phyloP scores from a whole-genome alignment of 2,888 invertebrate species.

The Drosophila quasianomalipes region DNA sequence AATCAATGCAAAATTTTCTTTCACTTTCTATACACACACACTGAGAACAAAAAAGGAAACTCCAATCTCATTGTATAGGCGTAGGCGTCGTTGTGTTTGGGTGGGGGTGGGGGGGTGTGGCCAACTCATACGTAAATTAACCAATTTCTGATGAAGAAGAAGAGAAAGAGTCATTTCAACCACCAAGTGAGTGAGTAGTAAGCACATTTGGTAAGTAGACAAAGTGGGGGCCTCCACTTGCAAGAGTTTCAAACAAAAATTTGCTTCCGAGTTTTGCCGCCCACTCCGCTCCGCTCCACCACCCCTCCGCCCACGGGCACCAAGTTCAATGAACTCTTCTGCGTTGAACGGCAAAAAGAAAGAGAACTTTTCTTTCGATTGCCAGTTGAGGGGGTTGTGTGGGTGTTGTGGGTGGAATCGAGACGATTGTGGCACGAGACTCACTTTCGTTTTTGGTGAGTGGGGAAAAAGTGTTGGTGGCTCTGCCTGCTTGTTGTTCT shows the following conservation, averaged over 20 bases:
- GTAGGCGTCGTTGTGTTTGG: conserved; percentile 3
- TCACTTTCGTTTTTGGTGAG: conserved; percentile 69
- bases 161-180: not conserved
- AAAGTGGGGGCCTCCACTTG: conserved; percentile 46
- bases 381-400: conserved; percentile 6
- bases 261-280: conserved; percentile 48
- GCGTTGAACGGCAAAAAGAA: conserved; percentile 31
- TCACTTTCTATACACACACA: not conserved
- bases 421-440: conserved; percentile 36
- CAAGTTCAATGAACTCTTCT: conserved; percentile 69
- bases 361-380: conserved; percentile 35
- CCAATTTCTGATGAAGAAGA: conserved; percentile 48
- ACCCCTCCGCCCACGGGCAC: not conserved
- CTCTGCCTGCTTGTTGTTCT: not conserved
- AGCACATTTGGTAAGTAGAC: conserved; percentile 14
- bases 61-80: conserved; percentile 10
- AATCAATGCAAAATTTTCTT: not conserved
- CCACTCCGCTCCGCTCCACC: not conserved
- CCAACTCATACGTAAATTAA: conserved; percentile 52
- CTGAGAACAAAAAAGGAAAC: conserved; percentile 13
- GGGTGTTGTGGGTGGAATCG: not conserved
- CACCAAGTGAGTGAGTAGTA: conserved; percentile 15
- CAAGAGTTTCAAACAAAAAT: conserved; percentile 24
- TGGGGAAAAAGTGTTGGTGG: conserved; percentile 37
- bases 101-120: not conserved